Conservation (phyloP, 2,113 vertebrate genomes). For the Clupea harengus region DNA sequence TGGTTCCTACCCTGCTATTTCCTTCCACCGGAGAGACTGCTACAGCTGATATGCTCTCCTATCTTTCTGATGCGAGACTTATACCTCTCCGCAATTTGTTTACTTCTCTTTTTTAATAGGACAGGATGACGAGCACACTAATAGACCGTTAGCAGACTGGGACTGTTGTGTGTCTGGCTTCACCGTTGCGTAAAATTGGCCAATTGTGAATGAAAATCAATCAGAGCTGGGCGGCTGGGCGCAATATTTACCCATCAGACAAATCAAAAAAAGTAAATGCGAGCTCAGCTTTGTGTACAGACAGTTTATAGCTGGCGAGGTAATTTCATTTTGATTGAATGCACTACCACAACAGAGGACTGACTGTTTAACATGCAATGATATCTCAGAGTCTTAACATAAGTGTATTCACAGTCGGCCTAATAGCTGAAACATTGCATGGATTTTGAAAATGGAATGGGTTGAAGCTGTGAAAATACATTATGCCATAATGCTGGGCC, state of each 20-base stretch:
- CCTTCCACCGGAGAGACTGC: not conserved
- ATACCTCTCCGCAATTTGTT: not conserved
- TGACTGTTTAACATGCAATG: constrained; percentile 8
- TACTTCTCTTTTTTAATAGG: not conserved
- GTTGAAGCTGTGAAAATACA: not conserved
- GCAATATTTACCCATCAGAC: constrained; percentile 12
- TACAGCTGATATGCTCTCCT: not conserved
- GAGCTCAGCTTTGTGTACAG: not conserved
- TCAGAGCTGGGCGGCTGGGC: constrained; percentile 1
- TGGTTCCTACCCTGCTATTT: not conserved
- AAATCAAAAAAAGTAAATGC: not conserved
- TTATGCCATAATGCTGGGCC: not conserved
- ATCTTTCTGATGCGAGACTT: not conserved
- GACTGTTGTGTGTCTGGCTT: constrained; percentile 11
- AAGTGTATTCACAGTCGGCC: not conserved
- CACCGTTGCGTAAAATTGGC: constrained; percentile 11
- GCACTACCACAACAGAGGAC: not conserved
- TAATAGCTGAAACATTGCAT: not conserved
- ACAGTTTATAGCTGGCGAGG: not conserved
- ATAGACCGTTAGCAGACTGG: constrained; percentile 1
- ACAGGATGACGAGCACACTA: not conserved
- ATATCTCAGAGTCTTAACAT: not conserved
- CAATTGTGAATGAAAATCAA: constrained; percentile 17
- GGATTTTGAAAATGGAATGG: not conserved
- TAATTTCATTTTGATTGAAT: constrained; percentile 6